Conservation (phyloP, 2,797 vertebrate genomes). For the Sebastes trivittatus region DNA sequence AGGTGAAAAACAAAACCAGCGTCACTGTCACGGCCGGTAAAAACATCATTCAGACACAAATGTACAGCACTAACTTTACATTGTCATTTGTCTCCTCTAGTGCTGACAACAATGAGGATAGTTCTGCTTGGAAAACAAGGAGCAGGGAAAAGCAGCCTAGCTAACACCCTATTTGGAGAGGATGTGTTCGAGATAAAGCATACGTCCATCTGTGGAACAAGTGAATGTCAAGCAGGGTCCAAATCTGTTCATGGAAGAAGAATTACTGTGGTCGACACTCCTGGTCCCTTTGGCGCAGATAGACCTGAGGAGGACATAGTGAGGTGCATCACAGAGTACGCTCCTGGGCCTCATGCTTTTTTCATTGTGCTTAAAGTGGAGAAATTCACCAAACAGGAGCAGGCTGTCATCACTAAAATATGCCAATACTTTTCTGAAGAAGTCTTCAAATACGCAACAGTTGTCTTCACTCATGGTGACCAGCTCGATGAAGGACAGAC, state of each 20-base stretch:
- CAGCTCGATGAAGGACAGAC: not conserved
- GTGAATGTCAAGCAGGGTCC: fast-evolving
- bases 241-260: fast-evolving
- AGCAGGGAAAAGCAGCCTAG: slow-evolving; percentile 31
- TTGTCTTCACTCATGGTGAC: slow-evolving; percentile 29
- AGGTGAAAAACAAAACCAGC: no score
- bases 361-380: slow-evolving; percentile 37
- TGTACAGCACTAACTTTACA: no score
- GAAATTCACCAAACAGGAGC: not conserved
- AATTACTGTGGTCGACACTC: slow-evolving; percentile 13
- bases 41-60: not conserved
- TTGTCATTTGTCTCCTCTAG: no score
- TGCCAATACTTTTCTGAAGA: not conserved
- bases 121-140: slow-evolving; percentile 8
- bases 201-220: not conserved
- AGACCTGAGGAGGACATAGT: fast-evolving
- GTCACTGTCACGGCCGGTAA: no score
- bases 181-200: fast-evolving
- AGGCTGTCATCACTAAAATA: fast-evolving
- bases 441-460: not conserved
- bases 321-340: not conserved
- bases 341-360: slow-evolving; percentile 48
- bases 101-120: not conserved
- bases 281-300: not conserved
- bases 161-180: slow-evolving; percentile 17